Percentiles rank a stretch among this genome's conserved stretches.
Conservation (phyloP, 2,888 invertebrate species). For the Phragmatobia fuliginosa region DNA sequence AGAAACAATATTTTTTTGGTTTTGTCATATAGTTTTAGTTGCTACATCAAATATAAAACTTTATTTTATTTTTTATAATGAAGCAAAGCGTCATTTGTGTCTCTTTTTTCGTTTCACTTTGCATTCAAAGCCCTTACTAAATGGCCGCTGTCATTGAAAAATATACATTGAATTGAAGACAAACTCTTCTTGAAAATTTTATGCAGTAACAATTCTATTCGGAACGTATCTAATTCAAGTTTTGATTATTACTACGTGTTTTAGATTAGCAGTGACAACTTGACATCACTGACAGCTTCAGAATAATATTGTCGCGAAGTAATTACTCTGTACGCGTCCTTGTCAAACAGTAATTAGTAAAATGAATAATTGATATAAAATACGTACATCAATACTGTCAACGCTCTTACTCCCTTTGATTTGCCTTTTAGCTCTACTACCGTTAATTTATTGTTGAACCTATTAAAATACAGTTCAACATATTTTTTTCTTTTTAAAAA, state of each 20-base stretch:
- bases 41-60: too few species aligned
- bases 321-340: slow-evolving; percentile 5
- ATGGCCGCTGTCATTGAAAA: too few species aligned
- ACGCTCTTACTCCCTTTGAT: background rate
- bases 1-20: too few species aligned
- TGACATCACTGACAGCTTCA: slow-evolving; percentile 12
- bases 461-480: too few species aligned
- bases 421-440: background rate
- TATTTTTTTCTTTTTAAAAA: too few species aligned
- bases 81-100: too few species aligned
- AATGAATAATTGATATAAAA: slow-evolving; percentile 3
- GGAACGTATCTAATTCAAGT: slow-evolving; percentile 22
- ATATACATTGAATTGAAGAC: too few species aligned
- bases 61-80: too few species aligned
- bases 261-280: slow-evolving; percentile 25
- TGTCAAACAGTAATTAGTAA: slow-evolving; percentile 1
- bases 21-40: too few species aligned
- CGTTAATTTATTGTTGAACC: background rate
- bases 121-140: too few species aligned
- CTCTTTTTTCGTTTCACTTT: too few species aligned
- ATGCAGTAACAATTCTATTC: slow-evolving; percentile 3
- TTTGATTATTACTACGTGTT: slow-evolving; percentile 31
- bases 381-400: background rate
- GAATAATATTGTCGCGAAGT: slow-evolving; percentile 1
- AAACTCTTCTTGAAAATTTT: background rate